Conservation (phyloP, 2,888 invertebrate species). For the Aleiodes leptofemur region DNA sequence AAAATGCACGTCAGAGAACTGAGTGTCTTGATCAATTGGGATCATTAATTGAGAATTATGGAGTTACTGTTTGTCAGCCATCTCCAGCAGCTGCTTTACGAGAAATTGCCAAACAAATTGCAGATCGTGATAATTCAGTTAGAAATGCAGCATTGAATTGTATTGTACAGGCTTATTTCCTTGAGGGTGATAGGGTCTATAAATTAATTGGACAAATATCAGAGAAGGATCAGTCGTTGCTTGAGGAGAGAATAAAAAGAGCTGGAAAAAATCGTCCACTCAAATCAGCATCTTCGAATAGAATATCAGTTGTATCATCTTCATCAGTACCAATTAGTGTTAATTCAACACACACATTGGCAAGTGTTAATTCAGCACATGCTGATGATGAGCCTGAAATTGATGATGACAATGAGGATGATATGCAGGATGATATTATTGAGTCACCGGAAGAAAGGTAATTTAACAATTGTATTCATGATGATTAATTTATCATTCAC, state of each 20-base stretch:
- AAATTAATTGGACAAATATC: conserved; percentile 94
- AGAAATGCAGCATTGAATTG: conserved; percentile 97
- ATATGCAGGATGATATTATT: conserved; percentile 53
- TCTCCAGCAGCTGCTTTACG: conserved; percentile 87
- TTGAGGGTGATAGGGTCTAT: conserved; percentile 93
- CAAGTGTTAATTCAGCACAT: not conserved
- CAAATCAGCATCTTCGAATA: conserved; percentile 75
- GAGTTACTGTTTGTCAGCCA: conserved; percentile 89
- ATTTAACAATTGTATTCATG: conserved; percentile 27
- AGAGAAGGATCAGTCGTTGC: conserved; percentile 94
- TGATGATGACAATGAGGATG: conserved; percentile 64
- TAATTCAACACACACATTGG: conserved; percentile 57
- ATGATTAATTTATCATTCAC: not conserved
- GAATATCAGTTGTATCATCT: conserved; percentile 69
- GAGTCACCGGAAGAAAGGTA: conserved; percentile 57
- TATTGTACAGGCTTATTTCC: conserved; percentile 91
- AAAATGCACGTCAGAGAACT: conserved; percentile 96
- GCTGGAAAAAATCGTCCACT: conserved; percentile 82
- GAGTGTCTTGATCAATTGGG: conserved; percentile 97
- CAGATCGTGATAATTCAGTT: conserved; percentile 96
- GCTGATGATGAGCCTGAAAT: conserved; percentile 52
- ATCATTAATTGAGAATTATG: conserved; percentile 89
- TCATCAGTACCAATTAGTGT: conserved; percentile 72
- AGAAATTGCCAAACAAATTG: conserved; percentile 95
- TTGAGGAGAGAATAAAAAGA: conserved; percentile 97